Evolutionary conservation across 2,113 vertebrate species (phyloP).

Genomic region (Tragelaphus strepsiceros): DNA sequence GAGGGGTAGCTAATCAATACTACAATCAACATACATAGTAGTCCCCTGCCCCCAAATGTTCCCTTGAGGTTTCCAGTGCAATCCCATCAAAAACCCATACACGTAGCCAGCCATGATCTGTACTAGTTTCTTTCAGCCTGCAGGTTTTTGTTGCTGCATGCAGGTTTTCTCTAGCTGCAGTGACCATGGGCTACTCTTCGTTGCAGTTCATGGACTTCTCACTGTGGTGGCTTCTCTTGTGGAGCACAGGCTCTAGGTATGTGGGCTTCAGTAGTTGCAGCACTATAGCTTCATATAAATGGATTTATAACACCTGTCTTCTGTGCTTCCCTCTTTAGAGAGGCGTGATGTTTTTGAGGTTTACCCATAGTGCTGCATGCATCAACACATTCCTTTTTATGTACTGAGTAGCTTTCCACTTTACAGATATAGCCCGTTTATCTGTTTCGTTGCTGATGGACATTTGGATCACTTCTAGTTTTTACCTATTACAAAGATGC

Average conservation of each 20-base stretch:
- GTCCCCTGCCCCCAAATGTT: background rate
- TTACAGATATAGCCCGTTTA: background rate
- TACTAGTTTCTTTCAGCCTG: background rate
- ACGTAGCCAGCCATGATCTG: background rate
- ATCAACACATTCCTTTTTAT: background rate
- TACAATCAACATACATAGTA: background rate
- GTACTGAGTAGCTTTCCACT: background rate
- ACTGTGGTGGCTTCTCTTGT: background rate
- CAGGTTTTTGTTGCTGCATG: background rate
- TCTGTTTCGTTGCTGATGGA: background rate
- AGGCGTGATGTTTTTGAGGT: background rate
- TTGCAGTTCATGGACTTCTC: background rate
- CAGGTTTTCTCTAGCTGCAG: background rate
- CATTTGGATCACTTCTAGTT: background rate
- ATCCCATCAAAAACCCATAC: background rate
- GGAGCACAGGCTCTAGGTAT: background rate
- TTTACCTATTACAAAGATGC: background rate
- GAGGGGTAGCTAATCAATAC: background rate
- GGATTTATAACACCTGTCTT: background rate
- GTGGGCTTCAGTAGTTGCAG: background rate
- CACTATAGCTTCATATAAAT: background rate
- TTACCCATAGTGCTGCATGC: background rate
- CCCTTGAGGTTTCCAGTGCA: background rate
- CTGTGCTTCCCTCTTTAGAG: background rate
- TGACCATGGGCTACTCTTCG: background rate